Evolutionary conservation across 2,113 vertebrate species (phyloP), one percentile per base, ranked within the genome.

Genomic region (Equus quagga): DNA sequence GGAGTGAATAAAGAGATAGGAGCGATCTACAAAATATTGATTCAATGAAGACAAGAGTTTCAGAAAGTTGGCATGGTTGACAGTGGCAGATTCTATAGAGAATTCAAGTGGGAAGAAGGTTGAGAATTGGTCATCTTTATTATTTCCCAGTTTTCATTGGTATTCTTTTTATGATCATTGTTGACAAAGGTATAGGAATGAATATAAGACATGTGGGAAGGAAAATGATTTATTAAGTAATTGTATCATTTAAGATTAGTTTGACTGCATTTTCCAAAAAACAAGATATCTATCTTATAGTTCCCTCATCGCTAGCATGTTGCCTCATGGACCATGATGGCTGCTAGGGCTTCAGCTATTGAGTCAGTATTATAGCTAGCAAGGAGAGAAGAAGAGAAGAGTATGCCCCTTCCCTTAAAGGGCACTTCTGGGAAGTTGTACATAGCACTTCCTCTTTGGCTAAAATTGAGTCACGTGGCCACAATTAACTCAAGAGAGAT

Each of bases 51-150:
- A 70, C 36, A 79, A 70, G 31, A 44, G 10, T 82, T 73, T 95
- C 51, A 78, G 49, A 72, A 26, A 24, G 28, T 54, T 51, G 26
- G 44, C 33, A 58, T 91, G 31, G 5, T 69, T 51, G 23, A 49
- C 17, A 13, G 9, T 49, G 54, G 46, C 49, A 28, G 28, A 49
- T 65, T 90, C 33, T 84, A 19, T 44, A 51, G 21, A 44, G 75
- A 96, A 83, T 73, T 96, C 64, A 87, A 75, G 18, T 69, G 76
- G 33, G 41, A 83, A 54, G 79, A 94, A 95, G 21, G 6, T 79
- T 73, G 36, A 60, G 28, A 91, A 76, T 81, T 94, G 64, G 5
- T 62, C 23, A 60, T 36, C 33, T 92, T 93, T 87, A 41, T 91
- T 87, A 93, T 94, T 89, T 90, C 65, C 23, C 28, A 56, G 3